Percentiles rank a stretch among this genome's conserved stretches.
phyloP scores from a whole-genome alignment of 35 echinoderm and acorn worm species.

The Ptychodera flava region DNA sequence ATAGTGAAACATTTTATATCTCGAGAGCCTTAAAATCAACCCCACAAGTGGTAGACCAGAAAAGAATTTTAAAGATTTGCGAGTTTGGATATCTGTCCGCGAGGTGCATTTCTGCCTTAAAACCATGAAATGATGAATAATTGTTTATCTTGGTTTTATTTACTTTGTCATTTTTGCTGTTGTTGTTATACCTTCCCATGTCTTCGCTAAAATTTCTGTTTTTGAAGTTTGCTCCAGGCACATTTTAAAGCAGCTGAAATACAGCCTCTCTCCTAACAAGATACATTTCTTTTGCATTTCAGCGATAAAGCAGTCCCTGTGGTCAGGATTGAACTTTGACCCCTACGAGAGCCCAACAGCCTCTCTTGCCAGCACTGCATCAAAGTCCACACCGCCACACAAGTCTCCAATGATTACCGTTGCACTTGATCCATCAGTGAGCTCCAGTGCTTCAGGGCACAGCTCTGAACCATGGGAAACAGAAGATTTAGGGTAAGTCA shows the following conservation, averaged over 20 bases:
- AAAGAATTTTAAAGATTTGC: too few relatives aligned
- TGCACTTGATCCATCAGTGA: conserved; percentile 28
- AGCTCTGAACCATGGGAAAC: conserved; percentile 6
- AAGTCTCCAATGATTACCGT: not conserved
- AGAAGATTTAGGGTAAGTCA: conserved; percentile 6
- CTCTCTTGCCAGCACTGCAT: conserved; percentile 29
- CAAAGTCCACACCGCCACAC: conserved; percentile 19
- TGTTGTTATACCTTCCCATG: not conserved
- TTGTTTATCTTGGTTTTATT: not conserved
- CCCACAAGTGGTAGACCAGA: too few relatives aligned
- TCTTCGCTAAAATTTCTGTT: not conserved
- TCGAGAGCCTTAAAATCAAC: not conserved
- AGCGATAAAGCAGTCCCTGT: conserved; percentile 33
- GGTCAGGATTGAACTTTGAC: conserved; percentile 81
- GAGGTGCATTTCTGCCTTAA: too few relatives aligned
- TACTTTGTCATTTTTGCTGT: not conserved
- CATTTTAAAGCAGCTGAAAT: not conserved
- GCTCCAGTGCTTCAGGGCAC: conserved; percentile 42
- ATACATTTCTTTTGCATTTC: not conserved
- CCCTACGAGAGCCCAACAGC: conserved; percentile 62
- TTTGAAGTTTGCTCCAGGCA: not conserved
- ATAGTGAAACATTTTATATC: too few relatives aligned
- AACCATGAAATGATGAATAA: not conserved
- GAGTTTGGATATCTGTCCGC: too few relatives aligned
- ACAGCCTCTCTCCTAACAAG: not conserved